Conservation (phyloP, 2,888 invertebrate genomes). For the Drosophila prolongata region DNA sequence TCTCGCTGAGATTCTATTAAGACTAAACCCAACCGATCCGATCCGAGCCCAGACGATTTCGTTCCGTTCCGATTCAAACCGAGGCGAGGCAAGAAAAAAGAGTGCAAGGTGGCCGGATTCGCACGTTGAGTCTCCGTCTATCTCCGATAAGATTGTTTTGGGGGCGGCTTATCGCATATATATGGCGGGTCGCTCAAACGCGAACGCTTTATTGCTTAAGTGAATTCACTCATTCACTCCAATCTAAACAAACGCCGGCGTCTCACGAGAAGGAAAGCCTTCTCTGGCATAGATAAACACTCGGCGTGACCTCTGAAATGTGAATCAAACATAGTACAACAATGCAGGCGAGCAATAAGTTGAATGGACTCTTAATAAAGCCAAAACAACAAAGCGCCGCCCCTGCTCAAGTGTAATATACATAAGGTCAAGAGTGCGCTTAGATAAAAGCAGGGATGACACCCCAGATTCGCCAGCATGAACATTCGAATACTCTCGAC, state of each 20-base stretch:
- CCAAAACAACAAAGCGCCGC: conserved; percentile 18
- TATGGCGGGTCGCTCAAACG: conserved; percentile 39
- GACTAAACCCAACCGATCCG: conserved; percentile 49
- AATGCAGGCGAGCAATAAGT: conserved; percentile 4
- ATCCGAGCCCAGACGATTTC: conserved; percentile 1
- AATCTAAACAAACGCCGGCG: conserved; percentile 64
- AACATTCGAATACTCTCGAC: conserved; percentile 8
- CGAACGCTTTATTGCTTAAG: conserved; percentile 71
- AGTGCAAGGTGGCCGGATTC: conserved; percentile 41
- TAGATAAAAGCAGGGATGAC: conserved; percentile 18
- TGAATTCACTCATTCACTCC: conserved; percentile 61
- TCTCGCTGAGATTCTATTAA: conserved; percentile 62
- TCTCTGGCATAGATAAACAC: conserved; percentile 17
- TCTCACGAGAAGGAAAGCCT: conserved; percentile 29
- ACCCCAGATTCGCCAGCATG: background rate
- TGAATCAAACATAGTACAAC: conserved; percentile 15
- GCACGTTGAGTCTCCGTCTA: conserved; percentile 26
- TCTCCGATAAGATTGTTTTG: conserved; percentile 65
- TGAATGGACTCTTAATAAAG: conserved; percentile 31
- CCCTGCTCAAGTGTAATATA: conserved; percentile 8
- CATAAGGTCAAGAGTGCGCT: conserved; percentile 25
- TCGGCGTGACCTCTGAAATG: conserved; percentile 33
- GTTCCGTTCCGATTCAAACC: conserved; percentile 1
- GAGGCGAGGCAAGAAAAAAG: conserved; percentile 24
- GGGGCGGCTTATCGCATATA: conserved; percentile 25